Base-by-base conservation (phyloP, 2,113 vertebrate species). In the Junco hyemalis region DNA sequence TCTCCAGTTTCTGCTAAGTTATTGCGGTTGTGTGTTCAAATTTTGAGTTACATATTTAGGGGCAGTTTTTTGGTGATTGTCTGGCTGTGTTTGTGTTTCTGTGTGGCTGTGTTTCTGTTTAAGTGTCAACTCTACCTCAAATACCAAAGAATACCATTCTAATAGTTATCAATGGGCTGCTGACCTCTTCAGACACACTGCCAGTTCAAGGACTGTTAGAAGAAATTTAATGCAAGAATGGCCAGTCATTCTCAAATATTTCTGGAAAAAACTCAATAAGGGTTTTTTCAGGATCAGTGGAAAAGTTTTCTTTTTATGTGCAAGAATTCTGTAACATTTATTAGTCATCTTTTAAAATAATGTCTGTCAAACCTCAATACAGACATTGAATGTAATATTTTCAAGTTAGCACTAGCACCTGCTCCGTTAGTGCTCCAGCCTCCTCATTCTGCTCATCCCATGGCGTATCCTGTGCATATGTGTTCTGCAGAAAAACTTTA, bases 391-490 rank as follows among this genome's bases (percentile, higher is more conserved):
- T 44, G 35, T 29, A 25, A 14, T 50, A 14, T 45, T 26, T 72
- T 81, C 11, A 45, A 33, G 28, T 53, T 47, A 56, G 14, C 13
- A 26, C 5, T 50, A 19, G 8, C 17, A n/a, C 13, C 11, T 38
- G 16, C 33, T 16, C 9, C 2, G 1, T 40, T 77, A 40, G 12
- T 40, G 14, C 87, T 64, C 38, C 12, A 33, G 15, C 0, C 1
- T 79, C 11, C 28, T 87, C 31, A 40, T 72, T 65, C 33, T 92
- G 40, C n/a, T 76, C 11, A 33, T 3, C 6, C 3, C 14, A 12
- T 35, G 57, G 21, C 7, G 3, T 80, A 38, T 94, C 53, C 50
- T 61, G 15, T 65, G 31, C 9, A 1, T 0, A 4, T 0, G 0
- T 23, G 10, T 63, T 42, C 29, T 56, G 8, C 21, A 84, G 29